Conservation (phyloP, 2,888 invertebrate genomes). For the Chloromyia formosa region DNA sequence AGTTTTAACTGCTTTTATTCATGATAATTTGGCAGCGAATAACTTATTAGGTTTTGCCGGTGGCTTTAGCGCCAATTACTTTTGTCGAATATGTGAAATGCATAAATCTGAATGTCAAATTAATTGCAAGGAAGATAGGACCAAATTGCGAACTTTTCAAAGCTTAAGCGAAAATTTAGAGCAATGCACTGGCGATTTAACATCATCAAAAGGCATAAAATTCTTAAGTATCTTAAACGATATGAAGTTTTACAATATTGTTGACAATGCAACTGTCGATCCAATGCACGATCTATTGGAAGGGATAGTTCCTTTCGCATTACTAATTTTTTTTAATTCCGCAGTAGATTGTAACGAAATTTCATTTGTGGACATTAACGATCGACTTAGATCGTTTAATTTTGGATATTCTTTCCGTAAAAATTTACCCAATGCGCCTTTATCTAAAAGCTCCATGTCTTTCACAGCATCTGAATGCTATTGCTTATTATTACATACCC, state of each 20-base stretch:
- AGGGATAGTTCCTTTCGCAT: conserved; percentile 43
- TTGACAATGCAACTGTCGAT: conserved; percentile 46
- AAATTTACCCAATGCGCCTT: neutral
- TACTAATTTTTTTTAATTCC: conserved; percentile 41
- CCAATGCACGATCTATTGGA: conserved; percentile 47
- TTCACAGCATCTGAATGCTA: conserved; percentile 6
- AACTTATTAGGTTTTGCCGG: neutral
- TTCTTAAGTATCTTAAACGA: conserved; percentile 36
- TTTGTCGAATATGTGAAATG: conserved; percentile 21
- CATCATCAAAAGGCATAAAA: neutral
- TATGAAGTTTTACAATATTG: conserved; percentile 32
- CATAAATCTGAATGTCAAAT: neutral
- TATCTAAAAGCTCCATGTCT: neutral
- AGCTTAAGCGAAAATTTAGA: conserved; percentile 9
- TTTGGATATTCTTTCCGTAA: conserved; percentile 5
- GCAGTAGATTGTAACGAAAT: conserved; percentile 30
- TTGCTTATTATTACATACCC: conserved; percentile 4
- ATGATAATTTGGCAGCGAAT: conserved; percentile 13
- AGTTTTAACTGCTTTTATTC: neutral
- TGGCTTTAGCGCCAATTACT: neutral
- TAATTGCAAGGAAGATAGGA: neutral
- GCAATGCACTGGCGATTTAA: neutral
- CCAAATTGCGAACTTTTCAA: neutral
- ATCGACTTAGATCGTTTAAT: neutral
- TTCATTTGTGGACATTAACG: conserved; percentile 41